Conservation (phyloP, 2,113 vertebrate genomes). For the Hydropotes inermis region DNA sequence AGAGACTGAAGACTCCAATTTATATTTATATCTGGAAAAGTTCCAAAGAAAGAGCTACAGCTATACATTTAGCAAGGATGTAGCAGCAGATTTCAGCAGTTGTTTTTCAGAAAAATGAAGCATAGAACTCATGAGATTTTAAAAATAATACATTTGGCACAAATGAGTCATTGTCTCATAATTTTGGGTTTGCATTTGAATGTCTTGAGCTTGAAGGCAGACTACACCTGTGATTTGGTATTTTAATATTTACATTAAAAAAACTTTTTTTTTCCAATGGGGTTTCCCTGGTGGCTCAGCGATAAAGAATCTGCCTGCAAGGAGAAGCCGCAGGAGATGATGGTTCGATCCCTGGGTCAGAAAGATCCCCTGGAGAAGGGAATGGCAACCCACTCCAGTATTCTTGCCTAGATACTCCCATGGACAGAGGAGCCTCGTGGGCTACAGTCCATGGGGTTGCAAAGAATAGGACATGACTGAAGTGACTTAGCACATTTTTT, state of each 20-base stretch:
- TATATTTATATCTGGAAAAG: background rate
- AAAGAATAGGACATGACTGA: background rate
- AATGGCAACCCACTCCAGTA: background rate
- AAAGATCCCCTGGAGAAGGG: background rate
- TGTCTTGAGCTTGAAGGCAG: background rate
- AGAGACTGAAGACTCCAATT: background rate
- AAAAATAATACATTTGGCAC: background rate
- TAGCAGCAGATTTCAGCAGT: background rate
- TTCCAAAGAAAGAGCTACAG: background rate
- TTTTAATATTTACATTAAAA: background rate
- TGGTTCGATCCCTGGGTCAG: background rate
- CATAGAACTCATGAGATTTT: background rate
- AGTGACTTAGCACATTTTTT: background rate
- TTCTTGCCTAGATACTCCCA: background rate
- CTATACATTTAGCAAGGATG: background rate
- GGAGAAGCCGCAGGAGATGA: background rate
- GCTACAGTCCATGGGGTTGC: background rate
- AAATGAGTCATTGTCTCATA: background rate
- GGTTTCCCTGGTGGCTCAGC: background rate
- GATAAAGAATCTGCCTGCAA: background rate
- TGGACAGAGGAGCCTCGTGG: accelerated
- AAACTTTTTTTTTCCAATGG: background rate
- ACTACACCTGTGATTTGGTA: background rate
- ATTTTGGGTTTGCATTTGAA: background rate
- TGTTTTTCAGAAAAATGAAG: background rate